Percentiles rank a stretch among this genome's conserved stretches.
These are phyloP conservation scores for Ophiothrix spiculata DNA, from an alignment of 35 echinoderm and acorn worm species.

Conservation along the genomic window DNA sequence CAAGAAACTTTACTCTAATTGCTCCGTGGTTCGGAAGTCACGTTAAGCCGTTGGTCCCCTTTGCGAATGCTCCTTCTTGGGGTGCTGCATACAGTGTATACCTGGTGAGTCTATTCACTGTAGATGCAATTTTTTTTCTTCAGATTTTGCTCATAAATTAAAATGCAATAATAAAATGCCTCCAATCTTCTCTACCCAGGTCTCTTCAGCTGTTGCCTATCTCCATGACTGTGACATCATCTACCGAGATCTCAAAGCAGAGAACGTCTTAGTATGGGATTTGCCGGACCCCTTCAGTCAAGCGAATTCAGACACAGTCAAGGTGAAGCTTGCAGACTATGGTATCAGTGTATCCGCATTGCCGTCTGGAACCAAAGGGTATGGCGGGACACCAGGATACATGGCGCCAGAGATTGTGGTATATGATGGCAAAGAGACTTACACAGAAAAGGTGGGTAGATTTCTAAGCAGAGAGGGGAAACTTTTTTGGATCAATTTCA, in stretches of 20 bases:
- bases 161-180: neutral
- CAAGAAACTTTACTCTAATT: no score
- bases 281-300: constrained; percentile 81
- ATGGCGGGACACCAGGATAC: constrained; percentile 86
- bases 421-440: constrained; percentile 94
- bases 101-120: no score
- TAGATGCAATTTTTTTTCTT: no score
- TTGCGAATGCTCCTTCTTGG: no score
- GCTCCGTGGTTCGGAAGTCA: no score
- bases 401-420: constrained; percentile 99
- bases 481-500: no score
- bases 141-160: no score
- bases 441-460: constrained; percentile 82
- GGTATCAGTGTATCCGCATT: constrained; percentile 88
- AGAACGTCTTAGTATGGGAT: constrained; percentile 92
- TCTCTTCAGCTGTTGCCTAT: constrained; percentile 84
- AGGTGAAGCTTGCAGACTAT: constrained; percentile 95
- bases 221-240: constrained; percentile 87
- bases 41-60: no score
- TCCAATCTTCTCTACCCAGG: constrained; percentile 18
- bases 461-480: no score
- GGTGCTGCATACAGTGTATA: no score
- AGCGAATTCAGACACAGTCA: constrained; percentile 46
- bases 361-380: constrained; percentile 91
- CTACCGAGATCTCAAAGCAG: constrained; percentile 94